A percentile compares a stretch with the other conserved stretches of the same genome.
phyloP scores from a whole-genome alignment of 37 sponge, comb jelly and placozoan species.

The Spongilla lacustris region DNA sequence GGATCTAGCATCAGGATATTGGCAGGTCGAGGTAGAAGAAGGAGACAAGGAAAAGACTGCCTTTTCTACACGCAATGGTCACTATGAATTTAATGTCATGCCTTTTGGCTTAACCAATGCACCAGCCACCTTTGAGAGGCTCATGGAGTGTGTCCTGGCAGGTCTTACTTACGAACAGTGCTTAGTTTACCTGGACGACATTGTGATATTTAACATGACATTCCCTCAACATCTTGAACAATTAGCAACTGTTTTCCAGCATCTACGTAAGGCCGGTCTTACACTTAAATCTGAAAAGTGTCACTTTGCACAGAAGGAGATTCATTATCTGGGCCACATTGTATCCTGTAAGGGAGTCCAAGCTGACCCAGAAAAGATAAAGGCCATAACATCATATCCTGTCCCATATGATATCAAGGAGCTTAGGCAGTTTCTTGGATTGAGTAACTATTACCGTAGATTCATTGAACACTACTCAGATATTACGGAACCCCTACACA shows the following conservation, averaged over 20 bases:
- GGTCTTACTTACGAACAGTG: constrained; percentile 1
- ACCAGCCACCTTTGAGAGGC: constrained; percentile 37
- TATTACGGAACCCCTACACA: too few relatives aligned
- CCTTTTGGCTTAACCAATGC: constrained; percentile 33
- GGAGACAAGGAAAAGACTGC: constrained; percentile 52
- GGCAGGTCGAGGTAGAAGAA: constrained; percentile 50
- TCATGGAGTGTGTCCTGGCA: constrained; percentile 20
- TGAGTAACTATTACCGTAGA: too few relatives aligned
- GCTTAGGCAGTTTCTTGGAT: too few relatives aligned
- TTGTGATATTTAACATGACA: constrained; percentile 5
- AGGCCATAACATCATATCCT: constrained; percentile 38
- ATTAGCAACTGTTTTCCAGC: not conserved
- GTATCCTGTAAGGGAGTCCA: constrained; percentile 20
- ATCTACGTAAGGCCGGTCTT: constrained; percentile 2
- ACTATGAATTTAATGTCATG: constrained; percentile 49
- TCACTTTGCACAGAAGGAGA: constrained; percentile 16
- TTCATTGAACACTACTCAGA: too few relatives aligned
- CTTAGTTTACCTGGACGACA: constrained; percentile 30
- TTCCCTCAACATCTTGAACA: constrained; percentile 5
- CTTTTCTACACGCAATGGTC: constrained; percentile 46
- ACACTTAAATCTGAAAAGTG: constrained; percentile 17
- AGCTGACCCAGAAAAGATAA: constrained; percentile 21
- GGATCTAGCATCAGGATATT: constrained; percentile 61
- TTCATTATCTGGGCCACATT: constrained; percentile 43
- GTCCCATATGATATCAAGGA: too few relatives aligned